Conservation (phyloP, 2,113 vertebrate genomes). For the rabbit (Oryctolagus cuniculus) region DNA sequence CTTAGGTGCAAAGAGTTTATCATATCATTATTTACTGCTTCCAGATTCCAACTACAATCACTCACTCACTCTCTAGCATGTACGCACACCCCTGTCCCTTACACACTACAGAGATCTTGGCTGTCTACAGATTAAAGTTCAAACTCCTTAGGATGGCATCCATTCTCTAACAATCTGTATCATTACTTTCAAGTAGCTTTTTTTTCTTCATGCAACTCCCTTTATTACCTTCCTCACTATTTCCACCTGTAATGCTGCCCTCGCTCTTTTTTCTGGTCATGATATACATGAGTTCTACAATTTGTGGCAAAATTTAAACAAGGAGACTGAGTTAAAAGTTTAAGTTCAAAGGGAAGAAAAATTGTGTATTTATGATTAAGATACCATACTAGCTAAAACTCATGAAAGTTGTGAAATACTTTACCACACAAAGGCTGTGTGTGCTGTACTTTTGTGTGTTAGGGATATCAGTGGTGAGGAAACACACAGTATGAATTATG, state of each 20-base stretch:
- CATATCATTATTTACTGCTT: background rate
- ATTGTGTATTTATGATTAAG: background rate
- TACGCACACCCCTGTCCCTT: background rate
- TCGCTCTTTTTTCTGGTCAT: background rate
- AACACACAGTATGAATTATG: background rate
- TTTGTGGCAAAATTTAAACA: background rate
- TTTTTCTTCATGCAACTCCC: background rate
- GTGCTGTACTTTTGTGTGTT: background rate
- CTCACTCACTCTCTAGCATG: too few species aligned
- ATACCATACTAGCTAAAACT: background rate
- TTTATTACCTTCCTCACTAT: slow-evolving; percentile 8
- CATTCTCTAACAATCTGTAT: background rate
- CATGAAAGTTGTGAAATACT: background rate
- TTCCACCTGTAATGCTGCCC: background rate
- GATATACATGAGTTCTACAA: background rate
- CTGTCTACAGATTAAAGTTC: background rate
- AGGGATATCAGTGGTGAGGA: background rate
- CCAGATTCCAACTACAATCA: background rate
- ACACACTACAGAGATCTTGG: slow-evolving; percentile 29
- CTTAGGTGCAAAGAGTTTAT: background rate
- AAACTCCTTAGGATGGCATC: slow-evolving; percentile 15
- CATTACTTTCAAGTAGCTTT: background rate
- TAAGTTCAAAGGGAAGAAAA: slow-evolving; percentile 12
- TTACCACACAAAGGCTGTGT: background rate
- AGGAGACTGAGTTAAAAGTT: background rate